Conservation (phyloP, 2,113 vertebrate species). For the Podilymbus podiceps region DNA sequence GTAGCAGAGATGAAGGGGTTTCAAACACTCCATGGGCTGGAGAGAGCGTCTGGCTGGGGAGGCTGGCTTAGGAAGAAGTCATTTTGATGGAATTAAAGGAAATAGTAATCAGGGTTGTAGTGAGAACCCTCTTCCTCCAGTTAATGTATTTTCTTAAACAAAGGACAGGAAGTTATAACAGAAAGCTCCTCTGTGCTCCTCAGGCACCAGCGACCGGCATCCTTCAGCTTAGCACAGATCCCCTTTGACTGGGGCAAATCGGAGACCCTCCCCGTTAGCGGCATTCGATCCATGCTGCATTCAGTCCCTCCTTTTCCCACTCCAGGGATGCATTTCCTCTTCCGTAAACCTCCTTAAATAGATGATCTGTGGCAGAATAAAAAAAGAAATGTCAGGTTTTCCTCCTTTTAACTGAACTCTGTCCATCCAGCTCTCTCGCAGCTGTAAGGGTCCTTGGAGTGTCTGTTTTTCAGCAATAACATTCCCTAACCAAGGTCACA, state of each 20-base stretch:
- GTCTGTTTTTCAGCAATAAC: conserved; percentile 42
- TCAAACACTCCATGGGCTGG: neutral
- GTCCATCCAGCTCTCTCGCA: neutral
- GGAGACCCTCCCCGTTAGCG: neutral
- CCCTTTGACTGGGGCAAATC: conserved; percentile 1
- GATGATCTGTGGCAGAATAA: neutral
- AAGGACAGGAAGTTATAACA: conserved; percentile 33
- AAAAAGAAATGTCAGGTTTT: neutral
- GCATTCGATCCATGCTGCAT: neutral
- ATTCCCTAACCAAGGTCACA: neutral
- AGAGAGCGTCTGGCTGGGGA: neutral
- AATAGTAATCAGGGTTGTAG: conserved; percentile 40
- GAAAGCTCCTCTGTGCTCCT: conserved; percentile 30
- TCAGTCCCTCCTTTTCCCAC: neutral
- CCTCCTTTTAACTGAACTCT: neutral
- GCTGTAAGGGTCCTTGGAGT: neutral
- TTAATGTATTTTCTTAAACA: conserved; percentile 38
- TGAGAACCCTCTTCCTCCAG: conserved; percentile 40
- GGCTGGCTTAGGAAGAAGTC: neutral
- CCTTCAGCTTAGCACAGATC: neutral
- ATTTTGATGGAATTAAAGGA: conserved; percentile 55
- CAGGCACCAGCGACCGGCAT: neutral
- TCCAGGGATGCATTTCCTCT: conserved; percentile 15
- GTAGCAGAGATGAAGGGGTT: conserved; percentile 25
- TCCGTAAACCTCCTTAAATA: neutral